Evolutionary conservation across 2,113 vertebrate species (phyloP).

Genomic region (Sander vitreus): DNA sequence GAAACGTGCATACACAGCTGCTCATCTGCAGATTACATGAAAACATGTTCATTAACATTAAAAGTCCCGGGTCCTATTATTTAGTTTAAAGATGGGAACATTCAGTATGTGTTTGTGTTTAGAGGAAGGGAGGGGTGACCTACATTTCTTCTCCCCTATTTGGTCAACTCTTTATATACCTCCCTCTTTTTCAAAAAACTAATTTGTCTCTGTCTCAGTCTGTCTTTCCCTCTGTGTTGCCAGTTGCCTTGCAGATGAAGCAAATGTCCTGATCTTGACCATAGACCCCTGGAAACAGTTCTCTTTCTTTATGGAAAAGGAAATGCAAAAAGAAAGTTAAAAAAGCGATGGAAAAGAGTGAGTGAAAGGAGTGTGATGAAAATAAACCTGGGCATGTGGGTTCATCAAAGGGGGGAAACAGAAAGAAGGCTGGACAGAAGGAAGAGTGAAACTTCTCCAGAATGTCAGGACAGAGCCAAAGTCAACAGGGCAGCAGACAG

Average conservation of each 20-base stretch:
- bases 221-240: conserved; percentile 5
- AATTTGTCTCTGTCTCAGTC: not conserved
- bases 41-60: conserved; percentile 21
- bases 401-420: conserved; percentile 21
- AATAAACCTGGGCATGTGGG: conserved; percentile 72
- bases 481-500: conserved; percentile 63
- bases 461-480: conserved; percentile 60
- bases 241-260: conserved; percentile 67
- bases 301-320: not conserved
- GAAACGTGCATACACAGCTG: not conserved
- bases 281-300: conserved; percentile 31
- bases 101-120: conserved; percentile 44
- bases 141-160: conserved; percentile 53
- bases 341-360: not conserved
- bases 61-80: conserved; percentile 14
- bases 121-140: conserved; percentile 59
- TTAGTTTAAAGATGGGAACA: conserved; percentile 20
- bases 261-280: conserved; percentile 37
- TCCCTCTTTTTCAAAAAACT: conserved; percentile 2
- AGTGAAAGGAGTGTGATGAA: not conserved
- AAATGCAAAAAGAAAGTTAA: not conserved
- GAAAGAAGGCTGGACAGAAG: conserved; percentile 8
- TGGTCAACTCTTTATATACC: conserved; percentile 24
- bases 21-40: not conserved
- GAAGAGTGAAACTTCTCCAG: conserved; percentile 32